Evolutionary conservation across 2,888 invertebrate genomes (phyloP).

Genomic region (Rhopalosiphum nymphaeae): DNA sequence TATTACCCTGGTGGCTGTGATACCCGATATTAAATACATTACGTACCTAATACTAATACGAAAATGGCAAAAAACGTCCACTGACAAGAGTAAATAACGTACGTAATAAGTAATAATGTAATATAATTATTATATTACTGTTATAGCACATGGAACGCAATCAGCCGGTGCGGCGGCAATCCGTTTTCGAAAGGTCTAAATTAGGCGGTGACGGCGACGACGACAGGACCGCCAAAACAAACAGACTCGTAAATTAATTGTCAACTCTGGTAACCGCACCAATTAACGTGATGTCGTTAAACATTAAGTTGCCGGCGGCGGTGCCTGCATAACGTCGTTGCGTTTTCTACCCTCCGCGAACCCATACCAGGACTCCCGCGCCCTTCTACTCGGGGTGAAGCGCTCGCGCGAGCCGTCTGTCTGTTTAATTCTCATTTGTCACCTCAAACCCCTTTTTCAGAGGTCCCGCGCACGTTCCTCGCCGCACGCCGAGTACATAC

Average conservation of each 20-base stretch:
- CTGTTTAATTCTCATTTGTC: conserved; percentile 63
- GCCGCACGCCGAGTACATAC: neutral
- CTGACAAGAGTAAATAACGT: neutral
- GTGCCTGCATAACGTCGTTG: conserved; percentile 25
- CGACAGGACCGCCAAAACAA: conserved; percentile 48
- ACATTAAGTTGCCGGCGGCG: conserved; percentile 53
- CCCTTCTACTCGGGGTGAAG: neutral
- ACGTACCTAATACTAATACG: neutral
- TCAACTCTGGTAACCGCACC: conserved; percentile 56
- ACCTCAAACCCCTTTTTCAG: conserved; percentile 54
- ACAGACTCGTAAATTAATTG: conserved; percentile 63
- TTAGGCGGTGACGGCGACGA: conserved; percentile 12
- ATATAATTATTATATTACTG: neutral
- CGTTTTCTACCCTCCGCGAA: conserved; percentile 42
- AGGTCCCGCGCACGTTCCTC: conserved; percentile 27
- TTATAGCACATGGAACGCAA: neutral
- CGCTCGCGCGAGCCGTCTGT: conserved; percentile 32
- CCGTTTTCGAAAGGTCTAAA: conserved; percentile 35
- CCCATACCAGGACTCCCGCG: neutral
- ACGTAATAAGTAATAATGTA: too few relatives aligned
- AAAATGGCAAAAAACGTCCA: neutral
- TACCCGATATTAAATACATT: neutral
- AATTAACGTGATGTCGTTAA: conserved; percentile 64
- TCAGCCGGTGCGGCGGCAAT: neutral
- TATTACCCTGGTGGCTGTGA: neutral